Base-by-base conservation (phyloP, 2,888 invertebrate species). In the Clusia tigrina region DNA sequence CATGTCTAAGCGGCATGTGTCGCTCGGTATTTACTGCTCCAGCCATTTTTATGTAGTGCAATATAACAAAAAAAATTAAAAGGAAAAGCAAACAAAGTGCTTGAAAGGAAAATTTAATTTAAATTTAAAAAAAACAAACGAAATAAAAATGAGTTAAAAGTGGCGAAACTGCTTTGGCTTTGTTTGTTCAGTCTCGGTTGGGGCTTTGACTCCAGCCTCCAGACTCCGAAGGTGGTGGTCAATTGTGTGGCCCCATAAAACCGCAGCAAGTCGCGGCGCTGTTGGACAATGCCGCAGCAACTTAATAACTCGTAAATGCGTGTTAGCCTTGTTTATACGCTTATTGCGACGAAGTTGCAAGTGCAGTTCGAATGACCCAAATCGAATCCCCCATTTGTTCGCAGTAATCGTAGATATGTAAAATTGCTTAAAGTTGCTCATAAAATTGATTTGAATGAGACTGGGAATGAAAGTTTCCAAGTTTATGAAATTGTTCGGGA, bases 101-200 rank as follows among this genome's bases (percentile, higher is more conserved):
- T 58, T 17, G 24, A 52, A 52, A 52, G 37, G 9, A 37, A 37
- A 37, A 52, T 22, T 52, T n/a, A 48, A 48, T 23, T 52, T 52
- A 52, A 10, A 17, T 5, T 48, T 18, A n/a, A 6, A 48, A 48
- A 48, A 48, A 48, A 48, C 48, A 52, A 52, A 52, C 17, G 52
- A 10, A 52, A 20, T 17, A 52, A n/a, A n/a, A 25, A 54, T 54
- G n/a, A n/a, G 2, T 54, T 26, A 54, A 54, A 26, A 26, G 54
- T 54, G n/a, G 18, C 63, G 58, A 63, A 66, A 57, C 48, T 18
- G 22, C 48, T 48, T 18, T 22, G 48, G 22, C 48, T 48, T 18
- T 22, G 20, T 20, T 52, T 24, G 52, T n/a, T n/a, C n/a, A n/a
- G n/a, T n/a, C n/a, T n/a, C n/a, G n/a, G n/a, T n/a, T 37, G 10